Conservation (phyloP, 2,888 invertebrate genomes). For the Netelia virgata region DNA sequence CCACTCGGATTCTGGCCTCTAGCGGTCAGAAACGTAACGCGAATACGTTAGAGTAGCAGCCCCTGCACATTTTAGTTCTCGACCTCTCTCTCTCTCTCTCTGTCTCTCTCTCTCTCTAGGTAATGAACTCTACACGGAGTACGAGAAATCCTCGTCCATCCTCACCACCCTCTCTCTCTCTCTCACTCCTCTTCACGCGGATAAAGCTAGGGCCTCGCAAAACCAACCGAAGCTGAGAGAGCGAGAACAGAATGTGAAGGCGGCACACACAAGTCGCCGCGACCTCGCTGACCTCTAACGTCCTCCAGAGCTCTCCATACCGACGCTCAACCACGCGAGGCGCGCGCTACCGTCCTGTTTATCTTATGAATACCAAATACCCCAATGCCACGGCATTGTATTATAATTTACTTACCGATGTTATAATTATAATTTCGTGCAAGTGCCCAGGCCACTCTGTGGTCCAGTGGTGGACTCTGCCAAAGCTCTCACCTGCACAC, state of each 20-base stretch:
- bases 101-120: slow-evolving; percentile 19
- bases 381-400: slow-evolving; percentile 80
- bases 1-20: slow-evolving; percentile 23
- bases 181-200: neutral
- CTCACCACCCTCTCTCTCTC: neutral
- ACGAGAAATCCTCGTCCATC: slow-evolving; percentile 45
- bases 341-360: slow-evolving; percentile 76
- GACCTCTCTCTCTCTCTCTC: slow-evolving; percentile 4
- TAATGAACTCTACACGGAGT: neutral
- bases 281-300: slow-evolving; percentile 68
- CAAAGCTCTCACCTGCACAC: slow-evolving; percentile 39
- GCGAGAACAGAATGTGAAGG: neutral
- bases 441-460: slow-evolving; percentile 71
- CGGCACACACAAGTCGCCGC: slow-evolving; percentile 25
- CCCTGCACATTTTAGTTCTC: slow-evolving; percentile 32
- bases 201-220: neutral
- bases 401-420: slow-evolving; percentile 85
- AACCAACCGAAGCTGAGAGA: neutral
- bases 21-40: slow-evolving; percentile 61
- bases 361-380: slow-evolving; percentile 84
- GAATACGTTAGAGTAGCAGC: slow-evolving; percentile 55
- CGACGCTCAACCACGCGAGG: slow-evolving; percentile 56
- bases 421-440: slow-evolving; percentile 84
- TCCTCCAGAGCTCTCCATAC: slow-evolving; percentile 59
- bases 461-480: slow-evolving; percentile 58